Evolutionary conservation across 2,113 vertebrate genomes (phyloP).

Genomic region (Hippolais icterina): DNA sequence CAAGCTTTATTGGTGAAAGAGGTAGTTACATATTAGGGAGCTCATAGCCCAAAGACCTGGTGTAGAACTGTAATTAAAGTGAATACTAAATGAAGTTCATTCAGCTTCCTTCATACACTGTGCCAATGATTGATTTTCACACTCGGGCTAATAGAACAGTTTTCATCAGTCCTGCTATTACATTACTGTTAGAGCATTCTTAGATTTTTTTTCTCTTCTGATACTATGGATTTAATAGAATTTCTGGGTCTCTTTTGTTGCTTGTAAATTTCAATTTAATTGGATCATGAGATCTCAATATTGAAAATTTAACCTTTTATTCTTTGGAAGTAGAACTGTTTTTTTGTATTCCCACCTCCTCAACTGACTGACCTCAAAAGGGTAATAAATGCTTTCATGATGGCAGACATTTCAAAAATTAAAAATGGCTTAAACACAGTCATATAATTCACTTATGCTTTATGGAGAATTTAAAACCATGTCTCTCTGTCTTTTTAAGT

Average conservation of each 20-base stretch:
- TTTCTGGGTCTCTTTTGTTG: conserved; percentile 54
- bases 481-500: not conserved
- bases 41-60: conserved; percentile 23
- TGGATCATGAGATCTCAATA: conserved; percentile 41
- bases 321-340: not conserved
- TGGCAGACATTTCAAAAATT: not conserved
- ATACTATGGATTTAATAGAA: conserved; percentile 50
- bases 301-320: conserved; percentile 25
- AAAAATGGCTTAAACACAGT: not conserved
- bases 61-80: conserved; percentile 40
- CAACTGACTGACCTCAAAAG: not conserved
- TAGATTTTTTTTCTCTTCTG: not conserved
- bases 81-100: conserved; percentile 40
- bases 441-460: not conserved
- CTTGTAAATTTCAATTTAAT: conserved; percentile 53
- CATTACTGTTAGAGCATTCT: conserved; percentile 21
- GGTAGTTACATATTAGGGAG: conserved; percentile 31
- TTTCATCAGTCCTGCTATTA: conserved; percentile 42
- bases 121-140: conserved; percentile 48
- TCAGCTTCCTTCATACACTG: not conserved
- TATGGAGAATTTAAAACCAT: not conserved
- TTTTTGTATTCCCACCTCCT: not conserved
- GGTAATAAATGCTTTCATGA: not conserved
- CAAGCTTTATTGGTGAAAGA: conserved; percentile 13
- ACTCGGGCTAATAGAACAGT: conserved; percentile 36